Conservation (phyloP, 2,113 vertebrate genomes). For the Zosterops japonicus region DNA sequence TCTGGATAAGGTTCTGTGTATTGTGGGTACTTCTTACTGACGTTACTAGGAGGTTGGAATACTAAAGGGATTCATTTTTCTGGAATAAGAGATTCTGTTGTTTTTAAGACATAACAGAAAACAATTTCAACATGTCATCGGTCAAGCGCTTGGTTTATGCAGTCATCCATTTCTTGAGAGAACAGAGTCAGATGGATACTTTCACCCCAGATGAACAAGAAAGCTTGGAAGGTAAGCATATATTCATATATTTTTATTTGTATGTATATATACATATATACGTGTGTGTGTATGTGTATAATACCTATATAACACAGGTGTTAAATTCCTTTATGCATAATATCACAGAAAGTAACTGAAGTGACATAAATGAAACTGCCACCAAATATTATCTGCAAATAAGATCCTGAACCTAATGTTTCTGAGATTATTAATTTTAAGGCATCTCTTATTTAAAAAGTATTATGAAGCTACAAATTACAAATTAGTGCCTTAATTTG, state of each 20-base stretch:
- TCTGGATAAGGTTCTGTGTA: not conserved
- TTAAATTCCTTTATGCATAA: not conserved
- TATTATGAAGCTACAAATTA: not conserved
- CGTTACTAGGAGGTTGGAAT: not conserved
- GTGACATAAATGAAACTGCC: not conserved
- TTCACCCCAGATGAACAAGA: conserved; percentile 95
- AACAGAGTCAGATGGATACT: conserved; percentile 89
- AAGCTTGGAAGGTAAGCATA: conserved; percentile 90
- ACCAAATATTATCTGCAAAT: not conserved
- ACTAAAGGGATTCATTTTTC: not conserved
- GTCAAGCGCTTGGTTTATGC: conserved; percentile 93
- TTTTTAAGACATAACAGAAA: conserved; percentile 58
- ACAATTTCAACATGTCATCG: conserved; percentile 85
- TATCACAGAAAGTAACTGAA: not conserved
- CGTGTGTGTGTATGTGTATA: not conserved
- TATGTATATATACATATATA: not conserved
- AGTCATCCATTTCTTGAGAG: conserved; percentile 93
- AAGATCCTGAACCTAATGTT: not conserved
- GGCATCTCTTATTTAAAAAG: not conserved
- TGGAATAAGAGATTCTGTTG: not conserved
- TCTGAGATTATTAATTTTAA: not conserved
- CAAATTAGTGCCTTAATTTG: not conserved
- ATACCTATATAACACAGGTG: not conserved
- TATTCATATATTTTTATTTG: not conserved
- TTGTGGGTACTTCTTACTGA: not conserved